These are phyloP conservation scores for Macquaria ambigua DNA, from an alignment of 2,113 vertebrate genomes.

Conservation along the genomic window DNA sequence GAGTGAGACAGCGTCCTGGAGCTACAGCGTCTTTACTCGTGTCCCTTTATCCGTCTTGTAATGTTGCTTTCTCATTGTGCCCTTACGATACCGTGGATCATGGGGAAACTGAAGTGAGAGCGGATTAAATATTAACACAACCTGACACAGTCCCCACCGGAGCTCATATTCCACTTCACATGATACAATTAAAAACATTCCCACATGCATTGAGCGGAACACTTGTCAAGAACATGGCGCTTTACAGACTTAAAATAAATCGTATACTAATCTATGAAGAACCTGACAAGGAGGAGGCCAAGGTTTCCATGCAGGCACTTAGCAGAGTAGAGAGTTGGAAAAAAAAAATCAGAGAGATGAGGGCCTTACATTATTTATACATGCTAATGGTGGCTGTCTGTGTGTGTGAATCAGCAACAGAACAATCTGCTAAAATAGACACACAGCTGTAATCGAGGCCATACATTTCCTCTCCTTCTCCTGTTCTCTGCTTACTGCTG, in stretches of 20 bases:
- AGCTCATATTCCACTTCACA: conserved; percentile 85
- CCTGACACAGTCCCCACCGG: conserved; percentile 88
- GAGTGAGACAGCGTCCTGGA: conserved; percentile 49
- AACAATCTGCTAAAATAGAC: conserved; percentile 95
- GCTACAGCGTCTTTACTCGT: conserved; percentile 47
- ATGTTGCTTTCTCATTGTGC: conserved; percentile 44
- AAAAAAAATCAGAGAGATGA: conserved; percentile 76
- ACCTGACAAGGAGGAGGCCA: conserved; percentile 96
- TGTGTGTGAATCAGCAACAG: conserved; percentile 92
- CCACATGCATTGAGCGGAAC: conserved; percentile 90
- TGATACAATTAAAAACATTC: conserved; percentile 94
- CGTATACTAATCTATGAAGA: conserved; percentile 98
- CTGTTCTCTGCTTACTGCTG: conserved; percentile 89
- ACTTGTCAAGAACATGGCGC: conserved; percentile 93
- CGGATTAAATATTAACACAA: conserved; percentile 84
- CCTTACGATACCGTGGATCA: conserved; percentile 66
- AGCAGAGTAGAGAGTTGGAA: conserved; percentile 92
- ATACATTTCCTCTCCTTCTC: conserved; percentile 92
- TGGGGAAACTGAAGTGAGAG: conserved; percentile 76
- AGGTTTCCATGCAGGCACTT: conserved; percentile 95
- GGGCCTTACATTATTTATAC: conserved; percentile 98
- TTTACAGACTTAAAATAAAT: conserved; percentile 98
- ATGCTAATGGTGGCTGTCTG: conserved; percentile 96
- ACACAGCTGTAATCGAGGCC: conserved; percentile 95
- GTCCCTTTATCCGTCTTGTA: conserved; percentile 59